A percentile compares a stretch with the other conserved stretches of the same genome.
These are phyloP conservation scores for Ibidorhyncha struthersii DNA, from an alignment of 2,113 vertebrate species.

Conservation along the genomic window DNA sequence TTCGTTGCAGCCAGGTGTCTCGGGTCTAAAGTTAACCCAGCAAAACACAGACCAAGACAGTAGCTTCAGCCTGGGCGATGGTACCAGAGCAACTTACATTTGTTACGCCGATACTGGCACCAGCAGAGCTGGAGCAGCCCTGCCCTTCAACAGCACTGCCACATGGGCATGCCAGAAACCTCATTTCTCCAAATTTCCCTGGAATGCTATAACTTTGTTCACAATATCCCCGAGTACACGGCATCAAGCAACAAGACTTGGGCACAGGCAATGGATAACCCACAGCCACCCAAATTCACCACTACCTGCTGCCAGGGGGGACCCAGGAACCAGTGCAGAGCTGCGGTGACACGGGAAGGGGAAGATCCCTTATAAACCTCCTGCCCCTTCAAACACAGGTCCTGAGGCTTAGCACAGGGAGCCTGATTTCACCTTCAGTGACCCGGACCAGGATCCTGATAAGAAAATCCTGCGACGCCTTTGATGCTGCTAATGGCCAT, in stretches of 20 bases:
- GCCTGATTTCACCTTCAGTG: background rate
- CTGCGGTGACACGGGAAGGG: fast-evolving
- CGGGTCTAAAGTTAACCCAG: background rate
- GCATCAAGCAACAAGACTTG: background rate
- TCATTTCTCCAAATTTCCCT: no score
- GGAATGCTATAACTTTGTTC: no score
- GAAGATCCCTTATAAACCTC: background rate
- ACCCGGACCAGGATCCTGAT: background rate
- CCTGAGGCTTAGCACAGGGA: background rate
- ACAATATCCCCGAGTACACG: background rate
- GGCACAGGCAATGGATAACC: background rate
- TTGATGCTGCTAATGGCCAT: conserved; percentile 20
- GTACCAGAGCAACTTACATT: background rate
- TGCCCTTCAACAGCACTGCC: no score
- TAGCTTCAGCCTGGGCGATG: background rate
- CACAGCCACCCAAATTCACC: background rate
- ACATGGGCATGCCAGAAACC: no score
- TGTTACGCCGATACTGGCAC: no score
- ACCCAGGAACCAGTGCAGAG: background rate
- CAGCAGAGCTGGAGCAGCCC: no score
- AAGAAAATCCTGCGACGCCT: background rate
- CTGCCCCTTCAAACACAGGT: background rate
- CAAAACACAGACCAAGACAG: background rate
- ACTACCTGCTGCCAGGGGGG: no score
- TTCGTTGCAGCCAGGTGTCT: background rate